Evolutionary conservation across 2,797 vertebrate genomes (phyloP).

Genomic region (Eulemur albifrons): DNA sequence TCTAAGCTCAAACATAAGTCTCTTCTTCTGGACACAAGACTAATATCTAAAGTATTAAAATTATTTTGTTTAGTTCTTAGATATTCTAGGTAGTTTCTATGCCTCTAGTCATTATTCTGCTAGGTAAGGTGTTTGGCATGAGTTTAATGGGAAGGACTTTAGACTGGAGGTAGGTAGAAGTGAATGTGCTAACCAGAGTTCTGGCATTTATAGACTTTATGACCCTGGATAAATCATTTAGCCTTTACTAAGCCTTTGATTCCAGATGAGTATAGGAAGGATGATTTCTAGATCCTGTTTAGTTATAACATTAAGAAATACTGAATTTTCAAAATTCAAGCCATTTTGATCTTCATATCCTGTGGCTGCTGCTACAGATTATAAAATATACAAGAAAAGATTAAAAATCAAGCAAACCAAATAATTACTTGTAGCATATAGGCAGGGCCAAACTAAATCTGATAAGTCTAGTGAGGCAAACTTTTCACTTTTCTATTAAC

Average conservation of each 20-base stretch:
- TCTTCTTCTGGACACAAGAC: slow-evolving; percentile 49
- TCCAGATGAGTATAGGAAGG: background rate
- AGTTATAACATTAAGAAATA: slow-evolving; percentile 26
- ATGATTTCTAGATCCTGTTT: background rate
- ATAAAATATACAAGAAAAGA: background rate
- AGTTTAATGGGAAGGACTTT: background rate
- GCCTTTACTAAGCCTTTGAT: background rate
- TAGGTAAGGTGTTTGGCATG: background rate
- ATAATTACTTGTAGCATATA: background rate
- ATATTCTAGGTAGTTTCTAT: background rate
- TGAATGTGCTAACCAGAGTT: background rate
- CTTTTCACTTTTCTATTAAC: slow-evolving; percentile 38
- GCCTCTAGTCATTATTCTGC: background rate
- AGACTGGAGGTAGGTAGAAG: background rate
- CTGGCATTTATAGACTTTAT: background rate
- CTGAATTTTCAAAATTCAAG: slow-evolving; percentile 36
- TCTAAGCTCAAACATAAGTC: slow-evolving; percentile 42
- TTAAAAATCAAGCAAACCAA: slow-evolving; percentile 49
- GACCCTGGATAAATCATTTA: background rate
- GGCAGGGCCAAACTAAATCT: background rate
- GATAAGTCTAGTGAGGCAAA: background rate
- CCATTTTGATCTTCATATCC: background rate
- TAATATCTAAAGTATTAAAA: slow-evolving; percentile 59
- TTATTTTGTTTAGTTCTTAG: slow-evolving; percentile 8
- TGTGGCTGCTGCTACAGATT: background rate